phyloP scores from a whole-genome alignment of 2,797 vertebrate species.

The Sebastolobus alascanus region DNA sequence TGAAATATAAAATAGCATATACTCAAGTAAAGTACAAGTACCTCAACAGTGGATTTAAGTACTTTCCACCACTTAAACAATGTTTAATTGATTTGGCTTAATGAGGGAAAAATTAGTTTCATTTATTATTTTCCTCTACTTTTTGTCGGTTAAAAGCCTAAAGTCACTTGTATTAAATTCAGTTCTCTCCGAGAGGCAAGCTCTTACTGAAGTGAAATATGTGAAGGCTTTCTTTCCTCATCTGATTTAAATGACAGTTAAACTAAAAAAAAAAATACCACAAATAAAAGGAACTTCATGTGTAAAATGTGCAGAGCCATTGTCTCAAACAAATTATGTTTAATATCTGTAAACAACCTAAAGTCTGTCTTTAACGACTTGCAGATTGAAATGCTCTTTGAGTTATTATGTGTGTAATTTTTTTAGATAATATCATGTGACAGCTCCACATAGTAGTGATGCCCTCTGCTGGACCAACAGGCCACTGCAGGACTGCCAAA shows the following conservation, averaged over 20 bases:
- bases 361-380: not conserved
- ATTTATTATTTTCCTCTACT: not conserved
- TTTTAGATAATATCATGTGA: not conserved
- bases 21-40: too few species aligned
- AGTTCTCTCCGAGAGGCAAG: not conserved
- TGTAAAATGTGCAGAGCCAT: not conserved
- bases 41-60: not conserved
- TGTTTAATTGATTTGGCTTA: not conserved
- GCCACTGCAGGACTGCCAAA: slow-evolving; percentile 31
- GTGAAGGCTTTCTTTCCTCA: not conserved
- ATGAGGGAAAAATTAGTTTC: not conserved
- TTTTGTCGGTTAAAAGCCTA: not conserved
- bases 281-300: not conserved
- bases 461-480: slow-evolving; percentile 77
- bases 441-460: slow-evolving; percentile 36
- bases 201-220: not conserved
- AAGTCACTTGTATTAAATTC: not conserved
- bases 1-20: not conserved
- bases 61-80: not conserved
- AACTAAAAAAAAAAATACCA: not conserved
- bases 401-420: not conserved
- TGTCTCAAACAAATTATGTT: not conserved
- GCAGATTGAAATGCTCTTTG: not conserved
- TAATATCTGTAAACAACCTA: not conserved
- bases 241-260: not conserved